Evolutionary conservation across 2,797 vertebrate species (phyloP).

Genomic region (Tapera naevia): DNA sequence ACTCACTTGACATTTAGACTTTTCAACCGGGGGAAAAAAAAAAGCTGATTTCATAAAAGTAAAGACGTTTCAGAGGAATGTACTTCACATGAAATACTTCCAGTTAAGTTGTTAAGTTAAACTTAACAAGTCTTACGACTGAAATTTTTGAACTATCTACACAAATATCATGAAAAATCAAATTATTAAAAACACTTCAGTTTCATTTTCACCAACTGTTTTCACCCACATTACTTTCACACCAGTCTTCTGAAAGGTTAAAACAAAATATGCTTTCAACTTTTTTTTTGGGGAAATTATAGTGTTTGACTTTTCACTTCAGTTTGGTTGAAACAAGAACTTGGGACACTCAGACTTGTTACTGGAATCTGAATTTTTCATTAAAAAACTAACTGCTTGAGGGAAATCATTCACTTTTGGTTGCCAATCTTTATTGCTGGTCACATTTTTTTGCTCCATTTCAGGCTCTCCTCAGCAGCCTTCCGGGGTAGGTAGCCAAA

Average conservation of each 20-base stretch:
- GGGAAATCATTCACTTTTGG: neutral
- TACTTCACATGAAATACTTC: neutral
- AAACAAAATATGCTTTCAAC: neutral
- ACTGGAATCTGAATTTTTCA: neutral
- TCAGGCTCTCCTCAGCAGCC: neutral
- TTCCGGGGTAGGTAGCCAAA: neutral
- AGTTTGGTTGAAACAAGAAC: neutral
- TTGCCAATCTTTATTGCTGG: neutral
- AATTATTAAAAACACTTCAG: neutral
- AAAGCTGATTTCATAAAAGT: neutral
- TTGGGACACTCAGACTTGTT: neutral
- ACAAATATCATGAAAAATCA: neutral
- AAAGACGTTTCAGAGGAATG: neutral
- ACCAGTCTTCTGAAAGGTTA: neutral
- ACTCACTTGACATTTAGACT: neutral
- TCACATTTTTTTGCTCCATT: neutral
- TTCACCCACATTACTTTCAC: neutral
- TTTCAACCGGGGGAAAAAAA: neutral
- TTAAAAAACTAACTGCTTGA: neutral
- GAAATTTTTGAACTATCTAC: neutral
- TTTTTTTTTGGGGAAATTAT: neutral
- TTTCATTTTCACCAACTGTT: neutral
- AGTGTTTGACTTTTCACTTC: neutral
- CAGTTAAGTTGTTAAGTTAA: neutral
- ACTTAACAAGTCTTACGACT: neutral